Percentiles rank a stretch among this genome's conserved stretches.
These are phyloP conservation scores for Leptinotarsa peninsularis DNA, from an alignment of 2,888 invertebrate genomes.

Conservation along the genomic window DNA sequence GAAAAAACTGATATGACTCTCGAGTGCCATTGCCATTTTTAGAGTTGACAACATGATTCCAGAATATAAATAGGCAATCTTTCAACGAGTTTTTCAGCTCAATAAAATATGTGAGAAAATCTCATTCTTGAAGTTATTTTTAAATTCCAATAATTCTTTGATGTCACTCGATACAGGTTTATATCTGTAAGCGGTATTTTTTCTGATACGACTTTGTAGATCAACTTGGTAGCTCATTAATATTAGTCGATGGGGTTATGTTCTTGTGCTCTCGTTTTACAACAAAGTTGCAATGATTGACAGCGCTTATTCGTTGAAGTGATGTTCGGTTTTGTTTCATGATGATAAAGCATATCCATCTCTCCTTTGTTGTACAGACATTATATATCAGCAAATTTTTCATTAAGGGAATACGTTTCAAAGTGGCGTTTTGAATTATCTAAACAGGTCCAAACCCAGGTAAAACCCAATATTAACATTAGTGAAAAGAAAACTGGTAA, in stretches of 20 bases:
- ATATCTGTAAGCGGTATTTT: slow-evolving; percentile 21
- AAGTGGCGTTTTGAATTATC: too few species aligned
- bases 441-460: too few species aligned
- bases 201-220: slow-evolving; percentile 17
- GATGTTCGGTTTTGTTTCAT: not conserved
- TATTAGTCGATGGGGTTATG: slow-evolving; percentile 4
- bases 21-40: slow-evolving; percentile 49
- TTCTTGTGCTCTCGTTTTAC: slow-evolving; percentile 15
- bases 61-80: slow-evolving; percentile 40
- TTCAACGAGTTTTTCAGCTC: slow-evolving; percentile 27
- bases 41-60: slow-evolving; percentile 46
- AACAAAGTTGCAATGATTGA: slow-evolving; percentile 3
- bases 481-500: too few species aligned
- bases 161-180: slow-evolving; percentile 33
- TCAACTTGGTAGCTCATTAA: slow-evolving; percentile 8
- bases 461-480: too few species aligned
- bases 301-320: not conserved
- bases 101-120: slow-evolving; percentile 39
- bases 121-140: slow-evolving; percentile 38
- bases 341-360: not conserved
- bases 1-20: slow-evolving; percentile 49
- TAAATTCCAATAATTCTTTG: slow-evolving; percentile 36
- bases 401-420: too few species aligned
- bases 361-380: too few species aligned
- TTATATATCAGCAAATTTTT: too few species aligned